These are phyloP conservation scores for Catagonus wagneri DNA, from an alignment of 2,113 vertebrate genomes.

Conservation along the genomic window DNA sequence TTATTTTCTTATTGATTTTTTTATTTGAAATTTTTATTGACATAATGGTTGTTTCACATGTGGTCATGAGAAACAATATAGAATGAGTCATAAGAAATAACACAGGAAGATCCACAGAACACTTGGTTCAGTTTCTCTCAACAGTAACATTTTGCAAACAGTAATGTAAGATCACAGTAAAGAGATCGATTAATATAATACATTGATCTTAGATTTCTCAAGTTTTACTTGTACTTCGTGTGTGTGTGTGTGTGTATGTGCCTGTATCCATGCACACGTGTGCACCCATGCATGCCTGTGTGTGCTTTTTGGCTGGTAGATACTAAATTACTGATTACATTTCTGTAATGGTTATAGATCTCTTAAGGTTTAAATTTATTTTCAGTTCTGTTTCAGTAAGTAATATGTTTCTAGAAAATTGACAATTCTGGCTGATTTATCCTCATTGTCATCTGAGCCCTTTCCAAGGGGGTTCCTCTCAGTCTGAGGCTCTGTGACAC, in stretches of 20 bases:
- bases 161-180: not conserved
- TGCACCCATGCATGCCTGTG: no score
- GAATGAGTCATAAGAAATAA: slow-evolving; percentile 9
- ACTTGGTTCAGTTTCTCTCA: not conserved
- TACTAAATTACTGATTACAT: not conserved
- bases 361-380: slow-evolving; percentile 30
- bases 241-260: not conserved
- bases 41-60: not conserved
- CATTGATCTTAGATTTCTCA: not conserved
- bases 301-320: not conserved
- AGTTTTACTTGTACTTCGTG: not conserved
- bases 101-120: not conserved
- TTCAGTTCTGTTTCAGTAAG: not conserved
- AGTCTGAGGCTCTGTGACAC: not conserved
- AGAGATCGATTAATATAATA: not conserved
- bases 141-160: not conserved
- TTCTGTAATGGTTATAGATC: not conserved
- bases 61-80: not conserved
- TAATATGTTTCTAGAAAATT: not conserved
- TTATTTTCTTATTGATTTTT: slow-evolving; percentile 52
- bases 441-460: not conserved
- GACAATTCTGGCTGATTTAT: not conserved
- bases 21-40: slow-evolving; percentile 31
- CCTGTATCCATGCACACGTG: no score
- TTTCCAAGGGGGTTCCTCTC: not conserved